Evolutionary conservation across 2,888 invertebrate species (phyloP), one percentile per base, ranked within the genome.

Genomic region (Amphipyra berbera): DNA sequence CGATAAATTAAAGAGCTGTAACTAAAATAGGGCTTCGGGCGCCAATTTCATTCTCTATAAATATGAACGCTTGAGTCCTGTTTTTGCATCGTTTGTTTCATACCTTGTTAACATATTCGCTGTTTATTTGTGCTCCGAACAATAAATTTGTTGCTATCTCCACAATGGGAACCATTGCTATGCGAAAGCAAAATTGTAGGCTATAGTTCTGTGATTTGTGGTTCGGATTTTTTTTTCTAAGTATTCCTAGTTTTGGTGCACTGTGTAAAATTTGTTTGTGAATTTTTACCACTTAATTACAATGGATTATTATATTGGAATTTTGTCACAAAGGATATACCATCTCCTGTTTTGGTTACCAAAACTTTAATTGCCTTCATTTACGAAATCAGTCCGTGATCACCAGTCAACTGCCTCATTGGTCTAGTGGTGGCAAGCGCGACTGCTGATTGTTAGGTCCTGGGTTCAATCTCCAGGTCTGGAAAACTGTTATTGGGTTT

Each of bases 1-100:
- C 81, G 72, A 89, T 89, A 90, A 89, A 90, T 90, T 88, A 87
- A 88, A 83, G 82, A 79, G 83, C 68, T 74, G 75, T 68, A 82
- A 84, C 85, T 88, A 83, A 89, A 88, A 88, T 87, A 86, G 80
- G 65, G 87, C 90, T 84, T 55, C 67, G 64, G 84, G 73, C 73
- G 68, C 68, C 73, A 88, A 88, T 90, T 88, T 86, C 62, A 59
- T 75, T 76, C 68, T 77, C 85, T 83, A 89, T 89, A 90, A 90
- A 90, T 90, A 88, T 84, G 67, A 76, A 46, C 55, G 49, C 61
- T 77, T 64, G 67, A 54, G 68, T 79, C 78, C 81, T 77, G 69
- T 78, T 74, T 78, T 75, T 67, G 66, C 71, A 66, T 72, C 74
- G 73, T 80, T 82, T 80, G 74, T 76, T 76, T 77, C 75, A 77